phyloP scores from a whole-genome alignment of 2,113 vertebrate genomes.

The Brachyhypopomus occidentalis region DNA sequence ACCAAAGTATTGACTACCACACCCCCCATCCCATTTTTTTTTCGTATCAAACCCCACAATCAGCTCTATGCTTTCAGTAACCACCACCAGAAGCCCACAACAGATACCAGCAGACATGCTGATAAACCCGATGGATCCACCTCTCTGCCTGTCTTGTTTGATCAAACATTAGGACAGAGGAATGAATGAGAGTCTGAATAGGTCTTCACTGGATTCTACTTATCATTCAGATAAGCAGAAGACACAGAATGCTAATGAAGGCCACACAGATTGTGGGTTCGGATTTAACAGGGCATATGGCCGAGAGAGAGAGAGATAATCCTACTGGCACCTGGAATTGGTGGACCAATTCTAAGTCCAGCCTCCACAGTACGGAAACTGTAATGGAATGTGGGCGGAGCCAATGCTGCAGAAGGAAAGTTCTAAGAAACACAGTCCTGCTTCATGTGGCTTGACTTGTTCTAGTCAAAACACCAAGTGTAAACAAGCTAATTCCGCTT shows the following conservation, averaged over 20 bases:
- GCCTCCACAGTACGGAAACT: neutral
- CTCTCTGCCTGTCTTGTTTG: neutral
- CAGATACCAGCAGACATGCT: neutral
- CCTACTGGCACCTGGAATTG: slow-evolving; percentile 2
- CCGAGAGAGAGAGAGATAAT: slow-evolving; percentile 28
- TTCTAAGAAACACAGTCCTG: too few relatives aligned
- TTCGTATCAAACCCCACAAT: slow-evolving; percentile 14
- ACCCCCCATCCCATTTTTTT: neutral
- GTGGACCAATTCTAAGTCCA: neutral
- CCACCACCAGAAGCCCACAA: neutral
- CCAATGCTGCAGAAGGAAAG: neutral
- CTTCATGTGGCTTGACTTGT: too few relatives aligned
- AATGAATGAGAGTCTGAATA: neutral
- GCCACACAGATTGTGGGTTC: slow-evolving; percentile 1
- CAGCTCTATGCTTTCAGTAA: neutral
- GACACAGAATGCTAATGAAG: slow-evolving; percentile 33
- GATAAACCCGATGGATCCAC: neutral
- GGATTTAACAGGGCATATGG: neutral
- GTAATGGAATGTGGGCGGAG: neutral
- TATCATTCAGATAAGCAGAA: slow-evolving; percentile 44
- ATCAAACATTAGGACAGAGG: neutral
- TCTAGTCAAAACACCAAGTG: too few relatives aligned
- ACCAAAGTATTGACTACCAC: neutral
- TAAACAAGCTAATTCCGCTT: too few relatives aligned
- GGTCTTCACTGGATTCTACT: slow-evolving; percentile 20